phyloP scores from a whole-genome alignment of 2,888 invertebrate genomes.

The Acleris cristana region DNA sequence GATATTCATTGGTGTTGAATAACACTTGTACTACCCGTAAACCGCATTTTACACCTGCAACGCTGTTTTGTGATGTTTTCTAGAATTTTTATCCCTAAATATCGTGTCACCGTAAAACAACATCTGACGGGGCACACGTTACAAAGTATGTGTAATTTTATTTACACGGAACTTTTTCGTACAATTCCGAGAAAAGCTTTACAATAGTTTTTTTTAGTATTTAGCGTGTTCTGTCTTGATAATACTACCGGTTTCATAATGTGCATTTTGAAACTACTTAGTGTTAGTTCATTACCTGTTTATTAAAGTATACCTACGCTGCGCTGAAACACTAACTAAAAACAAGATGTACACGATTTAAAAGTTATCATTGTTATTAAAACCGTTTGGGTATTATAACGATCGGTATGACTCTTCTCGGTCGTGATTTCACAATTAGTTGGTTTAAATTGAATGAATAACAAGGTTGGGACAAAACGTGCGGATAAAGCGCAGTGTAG shows the following conservation, averaged over 20 bases:
- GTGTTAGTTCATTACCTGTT: background rate
- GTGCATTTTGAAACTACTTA: background rate
- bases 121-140: slow-evolving; percentile 7
- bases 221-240: background rate
- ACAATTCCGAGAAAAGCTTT: slow-evolving; percentile 4
- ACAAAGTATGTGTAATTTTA: slow-evolving; percentile 20
- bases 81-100: slow-evolving; percentile 7
- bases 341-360: too few relatives aligned
- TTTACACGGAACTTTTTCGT: background rate
- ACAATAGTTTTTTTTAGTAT: background rate
- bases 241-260: background rate
- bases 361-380: too few relatives aligned
- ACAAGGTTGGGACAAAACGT: slow-evolving; percentile 57
- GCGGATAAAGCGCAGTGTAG: slow-evolving; percentile 59
- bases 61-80: slow-evolving; percentile 5
- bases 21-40: background rate
- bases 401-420: background rate
- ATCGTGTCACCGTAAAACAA: slow-evolving; percentile 13
- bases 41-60: background rate
- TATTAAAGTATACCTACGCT: too few relatives aligned
- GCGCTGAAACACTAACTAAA: too few relatives aligned
- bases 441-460: slow-evolving; percentile 64
- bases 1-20: background rate
- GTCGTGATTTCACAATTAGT: slow-evolving; percentile 60
- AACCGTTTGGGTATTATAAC: background rate